Evolutionary conservation across 2,113 vertebrate species (phyloP), one percentile per base, ranked within the genome.

Genomic region (Clarias magur): DNA sequence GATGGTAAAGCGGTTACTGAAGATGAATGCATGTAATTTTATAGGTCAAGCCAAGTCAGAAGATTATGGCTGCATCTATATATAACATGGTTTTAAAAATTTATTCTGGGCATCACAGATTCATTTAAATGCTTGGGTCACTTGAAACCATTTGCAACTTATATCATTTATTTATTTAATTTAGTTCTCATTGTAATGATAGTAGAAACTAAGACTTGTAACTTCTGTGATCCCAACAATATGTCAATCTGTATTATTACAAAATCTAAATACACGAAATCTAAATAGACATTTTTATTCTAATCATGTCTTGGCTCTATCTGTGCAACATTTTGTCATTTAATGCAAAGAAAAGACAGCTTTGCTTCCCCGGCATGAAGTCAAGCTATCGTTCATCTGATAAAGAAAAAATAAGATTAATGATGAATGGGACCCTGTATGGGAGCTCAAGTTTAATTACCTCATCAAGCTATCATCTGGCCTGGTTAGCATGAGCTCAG

Each of bases 401-500:
- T 38, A 4, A 42, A 72, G 79, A 38, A 3, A 8, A 8, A 57
- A 82, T 88, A 12, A 80, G 30, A 59, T 90, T 76, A 89, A 85
- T 68, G 48, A 87, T 78, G 73, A 73, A 82, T 53, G 0, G 82
- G 82, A 80, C 6, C 54, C 42, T 63, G 53, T 87, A 68, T 8
- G n/a, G 85, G 88, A 82, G 1, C 88, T 86, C 57, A 89, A 84
- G 53, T 1, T 38, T 10, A 82, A 88, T 89, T 85, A 88, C 21
- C 56, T 48, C 54, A 42, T 27, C 67, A 1, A 21, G 9, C 21
- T 79, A 38, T 80, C 82, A 83, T 68, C 15, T 16, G 25, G 27
- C 15, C 23, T 76, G 54, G 30, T 42, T 30, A 84, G 19, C 82
- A 25, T 72, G n/a, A 72, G 53, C 10, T 56, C 67, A 87, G 16